Evolutionary conservation across 1,140 invertebrate species (phyloP).

Genomic region (Dolichoris vasculosae): DNA sequence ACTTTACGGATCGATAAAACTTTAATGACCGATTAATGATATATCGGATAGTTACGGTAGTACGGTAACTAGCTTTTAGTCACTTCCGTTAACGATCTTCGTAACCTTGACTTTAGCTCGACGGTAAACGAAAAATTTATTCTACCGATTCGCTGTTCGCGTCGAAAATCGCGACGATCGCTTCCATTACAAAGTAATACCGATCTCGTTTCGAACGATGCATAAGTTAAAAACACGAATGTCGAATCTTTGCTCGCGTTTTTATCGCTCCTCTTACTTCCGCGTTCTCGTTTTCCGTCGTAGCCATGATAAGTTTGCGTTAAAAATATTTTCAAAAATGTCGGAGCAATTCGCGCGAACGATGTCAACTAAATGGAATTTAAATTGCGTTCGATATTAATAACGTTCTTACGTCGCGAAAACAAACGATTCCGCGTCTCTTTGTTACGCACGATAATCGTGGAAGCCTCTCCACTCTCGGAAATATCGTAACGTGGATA

Average conservation of each 20-base stretch:
- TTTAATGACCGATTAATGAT: not conserved
- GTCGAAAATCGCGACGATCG: not conserved
- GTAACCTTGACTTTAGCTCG: not conserved
- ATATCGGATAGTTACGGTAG: not conserved
- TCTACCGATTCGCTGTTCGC: not conserved
- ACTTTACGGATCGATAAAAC: not conserved
- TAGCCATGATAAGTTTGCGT: not conserved
- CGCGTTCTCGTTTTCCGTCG: constrained; percentile 34
- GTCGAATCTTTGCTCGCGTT: not conserved
- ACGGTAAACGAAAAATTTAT: not conserved
- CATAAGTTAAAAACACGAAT: not conserved
- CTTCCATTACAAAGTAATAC: not conserved
- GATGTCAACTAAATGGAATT: constrained; percentile 18
- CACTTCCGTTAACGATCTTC: not conserved
- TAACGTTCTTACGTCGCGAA: not conserved
- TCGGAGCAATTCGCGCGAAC: not conserved
- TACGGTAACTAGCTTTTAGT: not conserved
- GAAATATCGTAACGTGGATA: not conserved
- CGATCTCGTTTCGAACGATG: not conserved
- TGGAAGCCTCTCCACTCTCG: not conserved
- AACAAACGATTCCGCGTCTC: not conserved
- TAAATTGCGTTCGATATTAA: not conserved
- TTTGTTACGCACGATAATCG: not conserved
- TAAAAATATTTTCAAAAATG: constrained; percentile 15
- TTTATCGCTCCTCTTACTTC: constrained; percentile 13